A percentile compares a stretch with the other conserved stretches of the same genome.
phyloP scores from a whole-genome alignment of 1,140 invertebrate genomes.

The Camponotus vicinus region DNA sequence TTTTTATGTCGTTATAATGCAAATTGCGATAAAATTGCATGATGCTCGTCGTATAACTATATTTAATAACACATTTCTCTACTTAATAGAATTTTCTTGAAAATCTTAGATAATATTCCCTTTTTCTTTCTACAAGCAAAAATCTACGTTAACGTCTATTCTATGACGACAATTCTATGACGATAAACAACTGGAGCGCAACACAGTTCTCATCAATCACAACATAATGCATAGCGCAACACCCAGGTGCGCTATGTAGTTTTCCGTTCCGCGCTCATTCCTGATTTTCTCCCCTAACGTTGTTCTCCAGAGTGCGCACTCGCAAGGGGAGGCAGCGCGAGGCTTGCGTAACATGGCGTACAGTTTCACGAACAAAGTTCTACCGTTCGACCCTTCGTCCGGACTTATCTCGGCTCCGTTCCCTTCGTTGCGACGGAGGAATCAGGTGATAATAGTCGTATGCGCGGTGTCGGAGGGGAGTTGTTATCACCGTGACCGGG shows the following conservation, averaged over 20 bases:
- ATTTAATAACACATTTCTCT: neutral
- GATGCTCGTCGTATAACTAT: neutral
- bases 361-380: slow-evolving; percentile 26
- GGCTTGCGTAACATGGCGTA: slow-evolving; percentile 61
- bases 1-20: neutral
- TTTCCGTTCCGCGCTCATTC: neutral
- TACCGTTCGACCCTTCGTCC: neutral
- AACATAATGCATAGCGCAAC: slow-evolving; percentile 12
- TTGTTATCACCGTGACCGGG: slow-evolving; percentile 54
- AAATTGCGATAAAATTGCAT: neutral
- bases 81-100: neutral
- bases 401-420: slow-evolving; percentile 31
- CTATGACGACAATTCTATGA: neutral
- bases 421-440: neutral
- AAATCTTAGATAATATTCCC: neutral
- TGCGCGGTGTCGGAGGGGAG: neutral
- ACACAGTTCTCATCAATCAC: slow-evolving; percentile 54
- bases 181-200: slow-evolving; percentile 30
- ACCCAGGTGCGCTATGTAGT: neutral
- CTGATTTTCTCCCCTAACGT: slow-evolving; percentile 38
- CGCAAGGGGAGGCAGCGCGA: slow-evolving; percentile 31
- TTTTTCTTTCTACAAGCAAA: neutral
- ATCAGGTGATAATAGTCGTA: slow-evolving; percentile 44
- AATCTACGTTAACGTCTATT: neutral
- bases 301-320: slow-evolving; percentile 44